These are phyloP conservation scores for Cataglyphis livida DNA, from an alignment of 2,888 invertebrate species.

Conservation along the genomic window DNA sequence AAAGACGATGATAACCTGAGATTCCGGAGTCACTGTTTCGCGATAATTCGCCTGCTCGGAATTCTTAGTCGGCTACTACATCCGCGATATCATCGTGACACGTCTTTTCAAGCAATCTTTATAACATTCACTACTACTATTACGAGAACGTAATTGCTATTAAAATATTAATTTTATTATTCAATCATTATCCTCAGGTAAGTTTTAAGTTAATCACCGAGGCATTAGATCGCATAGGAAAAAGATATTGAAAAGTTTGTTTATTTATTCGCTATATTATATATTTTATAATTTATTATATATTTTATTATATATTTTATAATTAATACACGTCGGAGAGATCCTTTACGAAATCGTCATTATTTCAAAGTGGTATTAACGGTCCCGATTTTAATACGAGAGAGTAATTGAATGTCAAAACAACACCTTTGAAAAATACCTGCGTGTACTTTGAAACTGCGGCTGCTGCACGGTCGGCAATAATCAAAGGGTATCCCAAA, in stretches of 20 bases:
- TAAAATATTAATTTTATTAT: background rate
- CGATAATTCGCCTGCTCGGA: background rate
- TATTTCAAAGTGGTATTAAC: background rate
- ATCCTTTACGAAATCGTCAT: background rate
- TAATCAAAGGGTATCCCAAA: constrained; percentile 79
- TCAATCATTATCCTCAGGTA: background rate
- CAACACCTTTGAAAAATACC: constrained; percentile 59
- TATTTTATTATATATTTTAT: background rate
- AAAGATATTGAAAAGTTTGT: background rate
- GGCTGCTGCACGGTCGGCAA: constrained; percentile 73
- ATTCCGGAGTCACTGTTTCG: background rate
- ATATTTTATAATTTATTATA: too few relatives aligned
- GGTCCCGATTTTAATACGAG: constrained; percentile 17
- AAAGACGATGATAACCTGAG: constrained; percentile 5
- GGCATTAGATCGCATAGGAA: background rate
- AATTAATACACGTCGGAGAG: background rate
- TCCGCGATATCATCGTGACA: background rate
- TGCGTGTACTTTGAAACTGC: constrained; percentile 58
- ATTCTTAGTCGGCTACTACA: background rate
- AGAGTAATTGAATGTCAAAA: constrained; percentile 74
- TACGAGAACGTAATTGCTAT: background rate
- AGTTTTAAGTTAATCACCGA: background rate
- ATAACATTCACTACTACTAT: background rate
- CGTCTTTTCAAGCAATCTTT: background rate
- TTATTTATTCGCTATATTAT: background rate